phyloP scores from a whole-genome alignment of 2,797 vertebrate species.

The Acanthiza pusilla region DNA sequence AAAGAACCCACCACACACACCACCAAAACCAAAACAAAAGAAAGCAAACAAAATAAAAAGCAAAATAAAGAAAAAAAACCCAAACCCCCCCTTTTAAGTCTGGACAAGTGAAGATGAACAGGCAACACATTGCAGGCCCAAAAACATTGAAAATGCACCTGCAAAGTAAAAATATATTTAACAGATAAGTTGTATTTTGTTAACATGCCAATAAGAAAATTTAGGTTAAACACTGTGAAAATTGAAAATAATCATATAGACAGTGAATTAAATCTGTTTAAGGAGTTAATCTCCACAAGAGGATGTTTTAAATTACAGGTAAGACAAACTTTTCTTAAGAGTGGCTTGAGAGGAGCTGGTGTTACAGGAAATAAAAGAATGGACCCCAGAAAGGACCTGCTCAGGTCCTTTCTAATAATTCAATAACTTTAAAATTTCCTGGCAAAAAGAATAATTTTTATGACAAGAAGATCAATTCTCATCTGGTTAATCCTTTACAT shows the following conservation, averaged over 20 bases:
- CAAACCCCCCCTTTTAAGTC: fast-evolving
- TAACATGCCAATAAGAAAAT: neutral
- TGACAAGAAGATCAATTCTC: neutral
- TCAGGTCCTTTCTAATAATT: neutral
- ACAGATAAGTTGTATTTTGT: fast-evolving
- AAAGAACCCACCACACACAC: too few species aligned
- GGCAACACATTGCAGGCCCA: fast-evolving
- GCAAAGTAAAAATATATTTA: neutral
- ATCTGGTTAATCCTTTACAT: neutral
- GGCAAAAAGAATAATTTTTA: fast-evolving
- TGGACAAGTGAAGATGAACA: neutral
- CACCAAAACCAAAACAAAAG: too few species aligned
- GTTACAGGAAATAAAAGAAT: neutral
- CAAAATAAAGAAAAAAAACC: too few species aligned
- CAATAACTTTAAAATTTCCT: neutral
- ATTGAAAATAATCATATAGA: neutral
- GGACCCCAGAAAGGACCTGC: neutral
- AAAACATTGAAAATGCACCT: neutral
- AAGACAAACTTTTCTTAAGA: neutral
- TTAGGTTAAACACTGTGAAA: neutral
- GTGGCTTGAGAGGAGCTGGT: fast-evolving
- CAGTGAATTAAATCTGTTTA: neutral
- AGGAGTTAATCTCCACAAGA: neutral
- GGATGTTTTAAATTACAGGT: neutral
- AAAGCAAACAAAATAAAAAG: too few species aligned